Percentiles rank a stretch among this genome's conserved stretches.
These are phyloP conservation scores for Ochropleura leucogaster DNA, from an alignment of 2,888 invertebrate genomes.

Conservation along the genomic window DNA sequence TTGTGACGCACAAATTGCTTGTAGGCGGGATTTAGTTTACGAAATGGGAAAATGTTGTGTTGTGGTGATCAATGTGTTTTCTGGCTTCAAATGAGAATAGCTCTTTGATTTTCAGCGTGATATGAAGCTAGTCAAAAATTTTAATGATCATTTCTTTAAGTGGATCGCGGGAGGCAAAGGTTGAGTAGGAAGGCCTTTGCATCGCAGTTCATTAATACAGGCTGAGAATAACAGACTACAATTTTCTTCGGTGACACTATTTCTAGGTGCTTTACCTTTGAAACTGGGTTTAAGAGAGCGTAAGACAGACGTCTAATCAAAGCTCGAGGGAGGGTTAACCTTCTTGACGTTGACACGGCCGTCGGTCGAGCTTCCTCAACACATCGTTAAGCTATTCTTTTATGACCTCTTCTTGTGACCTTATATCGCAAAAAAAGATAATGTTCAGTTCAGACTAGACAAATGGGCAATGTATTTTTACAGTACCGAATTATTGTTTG, in stretches of 20 bases:
- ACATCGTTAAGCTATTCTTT: constrained; percentile 13
- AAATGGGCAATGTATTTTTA: no score
- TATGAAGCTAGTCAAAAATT: not conserved
- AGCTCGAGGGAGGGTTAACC: constrained; percentile 2
- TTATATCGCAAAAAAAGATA: not conserved
- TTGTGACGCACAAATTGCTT: constrained; percentile 42
- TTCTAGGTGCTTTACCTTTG: not conserved
- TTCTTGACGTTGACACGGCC: constrained; percentile 3
- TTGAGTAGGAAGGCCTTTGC: not conserved
- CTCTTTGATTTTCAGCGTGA: not conserved
- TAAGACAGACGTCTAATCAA: constrained; percentile 29
- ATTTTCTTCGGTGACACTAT: not conserved
- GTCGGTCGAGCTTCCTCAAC: constrained; percentile 4
- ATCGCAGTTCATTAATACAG: not conserved
- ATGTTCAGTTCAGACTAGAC: not conserved
- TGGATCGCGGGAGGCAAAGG: not conserved
- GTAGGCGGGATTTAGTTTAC: constrained; percentile 45
- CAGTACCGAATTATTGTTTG: not conserved
- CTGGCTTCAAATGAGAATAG: not conserved
- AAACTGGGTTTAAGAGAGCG: not conserved
- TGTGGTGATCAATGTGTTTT: not conserved
- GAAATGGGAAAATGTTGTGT: constrained; percentile 27
- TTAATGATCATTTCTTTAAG: not conserved
- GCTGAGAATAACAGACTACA: not conserved
- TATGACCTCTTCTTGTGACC: constrained; percentile 1